Evolutionary conservation across 2,113 vertebrate genomes (phyloP), one percentile per base, ranked within the genome.

Genomic region (Kryptolebias marmoratus): DNA sequence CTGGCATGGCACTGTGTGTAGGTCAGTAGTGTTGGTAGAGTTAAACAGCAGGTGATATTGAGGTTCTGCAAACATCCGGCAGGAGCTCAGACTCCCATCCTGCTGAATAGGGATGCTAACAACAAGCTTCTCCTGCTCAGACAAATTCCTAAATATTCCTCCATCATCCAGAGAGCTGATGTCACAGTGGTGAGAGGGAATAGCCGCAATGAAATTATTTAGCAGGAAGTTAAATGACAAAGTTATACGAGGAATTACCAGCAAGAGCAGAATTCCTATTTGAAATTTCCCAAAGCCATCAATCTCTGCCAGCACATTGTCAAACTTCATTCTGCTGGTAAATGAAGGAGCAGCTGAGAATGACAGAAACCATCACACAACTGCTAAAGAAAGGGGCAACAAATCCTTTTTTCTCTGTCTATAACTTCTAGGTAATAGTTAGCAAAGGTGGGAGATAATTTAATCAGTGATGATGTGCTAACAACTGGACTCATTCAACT

Each of bases 231-330:
- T 92, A 87, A 95, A 86, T 9, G 96, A 95, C 13, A 96, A 87
- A 57, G 94, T 90, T 28, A 95, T 0, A 3, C 95, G 91, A 57
- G 94, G 81, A 39, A 96, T 80, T 11, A 92, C 89, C 70, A 94
- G 44, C 2, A 93, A 36, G 1, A 86, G 0, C 1, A 87, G 55
- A 2, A 85, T 56, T 22, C 93, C 67, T 18, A 75, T 2, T 11
- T 96, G 96, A 84, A 95, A 97, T 62, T 42, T 92, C 30, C 95
- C 95, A 73, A 96, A 97, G 75, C 95, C 94, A 0, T 94, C 87
- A 0, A 68, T 87, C 65, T 96, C 91, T 4, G 83, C 68, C 30
- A 97, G 73, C 36, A 97, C 64, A 45, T 94, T 94, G 32, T 97
- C 96, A 71, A 96, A 96, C 78, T 90, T 91, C 94, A 96, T 97